phyloP scores from a whole-genome alignment of 1,140 invertebrate species.

The Yoshiicerus persimilis region DNA sequence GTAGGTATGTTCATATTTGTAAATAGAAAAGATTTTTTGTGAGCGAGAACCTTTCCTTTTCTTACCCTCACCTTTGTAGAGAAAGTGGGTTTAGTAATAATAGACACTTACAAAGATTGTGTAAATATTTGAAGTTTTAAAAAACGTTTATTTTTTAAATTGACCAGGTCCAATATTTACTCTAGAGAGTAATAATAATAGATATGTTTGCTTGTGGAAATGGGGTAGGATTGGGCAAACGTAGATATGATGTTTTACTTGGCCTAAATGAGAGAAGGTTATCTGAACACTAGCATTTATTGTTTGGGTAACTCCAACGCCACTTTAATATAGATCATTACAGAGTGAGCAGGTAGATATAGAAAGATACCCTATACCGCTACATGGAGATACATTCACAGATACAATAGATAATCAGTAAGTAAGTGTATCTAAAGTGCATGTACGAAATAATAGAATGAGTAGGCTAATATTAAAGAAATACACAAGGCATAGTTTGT shows the following conservation, averaged over 20 bases:
- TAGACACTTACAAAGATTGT: neutral
- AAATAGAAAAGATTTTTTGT: neutral
- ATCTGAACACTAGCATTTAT: neutral
- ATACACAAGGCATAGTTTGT: neutral
- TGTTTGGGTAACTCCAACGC: neutral
- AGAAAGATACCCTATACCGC: neutral
- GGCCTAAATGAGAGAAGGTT: neutral
- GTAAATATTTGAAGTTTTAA: conserved; percentile 8
- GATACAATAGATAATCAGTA: neutral
- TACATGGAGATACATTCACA: neutral
- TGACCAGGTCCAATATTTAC: neutral
- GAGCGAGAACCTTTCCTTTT: neutral
- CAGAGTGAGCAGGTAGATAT: neutral
- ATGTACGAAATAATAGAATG: neutral
- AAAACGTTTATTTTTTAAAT: conserved; percentile 14
- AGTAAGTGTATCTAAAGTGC: neutral
- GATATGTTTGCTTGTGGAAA: neutral
- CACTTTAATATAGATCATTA: conserved; percentile 4
- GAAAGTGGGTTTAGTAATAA: neutral
- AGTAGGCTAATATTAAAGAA: neutral
- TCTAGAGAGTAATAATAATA: neutral
- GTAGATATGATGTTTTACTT: neutral
- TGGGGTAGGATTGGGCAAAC: neutral
- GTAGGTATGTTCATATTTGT: neutral
- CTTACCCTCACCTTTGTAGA: neutral